Evolutionary conservation across 2,888 invertebrate genomes (phyloP).

Genomic region (Drosophila multiciliata): DNA sequence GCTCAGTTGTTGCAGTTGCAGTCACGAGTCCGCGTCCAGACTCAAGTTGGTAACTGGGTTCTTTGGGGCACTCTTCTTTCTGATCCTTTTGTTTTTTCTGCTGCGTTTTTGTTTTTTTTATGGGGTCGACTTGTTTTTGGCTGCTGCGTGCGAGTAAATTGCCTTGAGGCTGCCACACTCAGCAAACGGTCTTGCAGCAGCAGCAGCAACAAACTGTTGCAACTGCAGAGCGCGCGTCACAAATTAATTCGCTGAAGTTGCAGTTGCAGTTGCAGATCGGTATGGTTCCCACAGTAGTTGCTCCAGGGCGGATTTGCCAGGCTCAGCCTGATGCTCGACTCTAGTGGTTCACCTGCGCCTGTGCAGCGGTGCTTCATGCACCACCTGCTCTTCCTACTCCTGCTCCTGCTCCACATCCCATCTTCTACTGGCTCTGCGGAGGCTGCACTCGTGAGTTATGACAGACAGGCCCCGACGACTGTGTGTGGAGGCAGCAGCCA

Average conservation of each 20-base stretch:
- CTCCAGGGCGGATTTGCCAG: constrained; percentile 19
- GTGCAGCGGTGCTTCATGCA: constrained; percentile 73
- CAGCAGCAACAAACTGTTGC: constrained; percentile 16
- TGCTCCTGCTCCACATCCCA: constrained; percentile 5
- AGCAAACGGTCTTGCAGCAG: constrained; percentile 41
- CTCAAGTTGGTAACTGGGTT: constrained; percentile 8
- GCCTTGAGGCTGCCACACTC: constrained; percentile 68
- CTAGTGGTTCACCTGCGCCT: constrained; percentile 76
- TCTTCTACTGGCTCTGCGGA: constrained; percentile 32
- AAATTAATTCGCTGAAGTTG: constrained; percentile 75
- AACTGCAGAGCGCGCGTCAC: constrained; percentile 74
- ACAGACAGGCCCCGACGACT: constrained; percentile 64
- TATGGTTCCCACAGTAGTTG: constrained; percentile 78
- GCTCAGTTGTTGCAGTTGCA: constrained; percentile 23
- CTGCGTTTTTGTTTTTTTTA: background rate
- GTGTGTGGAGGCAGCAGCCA: constrained; percentile 47
- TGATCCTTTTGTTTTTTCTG: constrained; percentile 3
- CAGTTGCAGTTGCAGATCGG: constrained; percentile 47
- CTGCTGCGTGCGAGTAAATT: constrained; percentile 73
- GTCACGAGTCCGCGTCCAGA: constrained; percentile 44
- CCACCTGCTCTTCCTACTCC: background rate
- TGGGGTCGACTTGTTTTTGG: constrained; percentile 34
- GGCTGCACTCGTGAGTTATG: constrained; percentile 77
- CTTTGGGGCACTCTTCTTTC: constrained; percentile 3
- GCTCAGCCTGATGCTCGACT: constrained; percentile 29